Evolutionary conservation across 2,888 invertebrate species (phyloP).

Genomic region (Cheilosia impressa): DNA sequence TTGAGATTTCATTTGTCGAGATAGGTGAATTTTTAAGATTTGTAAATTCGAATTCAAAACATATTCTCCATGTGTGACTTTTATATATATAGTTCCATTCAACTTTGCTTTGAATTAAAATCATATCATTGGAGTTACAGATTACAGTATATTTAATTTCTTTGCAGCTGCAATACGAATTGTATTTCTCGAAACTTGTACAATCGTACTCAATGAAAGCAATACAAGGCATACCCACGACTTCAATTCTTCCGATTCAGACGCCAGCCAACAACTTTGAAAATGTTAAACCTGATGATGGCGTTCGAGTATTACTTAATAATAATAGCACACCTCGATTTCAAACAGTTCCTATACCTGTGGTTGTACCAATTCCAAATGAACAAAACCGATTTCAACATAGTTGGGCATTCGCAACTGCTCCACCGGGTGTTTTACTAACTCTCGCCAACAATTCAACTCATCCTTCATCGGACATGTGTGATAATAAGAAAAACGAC

Average conservation of each 20-base stretch:
- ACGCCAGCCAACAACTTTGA: slow-evolving; percentile 10
- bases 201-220: slow-evolving; percentile 81
- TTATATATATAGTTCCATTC: no score
- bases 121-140: not conserved
- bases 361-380: slow-evolving; percentile 61
- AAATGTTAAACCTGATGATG: slow-evolving; percentile 32
- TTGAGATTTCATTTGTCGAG: no score
- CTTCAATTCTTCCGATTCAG: slow-evolving; percentile 39
- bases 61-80: not conserved
- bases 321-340: slow-evolving; percentile 39
- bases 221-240: slow-evolving; percentile 78
- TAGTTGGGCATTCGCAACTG: slow-evolving; percentile 47
- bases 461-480: slow-evolving; percentile 21
- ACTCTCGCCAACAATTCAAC: slow-evolving; percentile 49
- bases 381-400: slow-evolving; percentile 51
- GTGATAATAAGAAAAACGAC: slow-evolving; percentile 41
- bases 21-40: no score
- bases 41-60: no score
- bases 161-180: slow-evolving; percentile 82
- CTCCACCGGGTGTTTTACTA: slow-evolving; percentile 58
- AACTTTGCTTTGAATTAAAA: no score
- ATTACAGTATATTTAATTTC: not conserved
- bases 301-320: not conserved
- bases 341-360: slow-evolving; percentile 57
- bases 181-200: slow-evolving; percentile 83